phyloP scores from a whole-genome alignment of 2,797 vertebrate species.

The Alauda arvensis region DNA sequence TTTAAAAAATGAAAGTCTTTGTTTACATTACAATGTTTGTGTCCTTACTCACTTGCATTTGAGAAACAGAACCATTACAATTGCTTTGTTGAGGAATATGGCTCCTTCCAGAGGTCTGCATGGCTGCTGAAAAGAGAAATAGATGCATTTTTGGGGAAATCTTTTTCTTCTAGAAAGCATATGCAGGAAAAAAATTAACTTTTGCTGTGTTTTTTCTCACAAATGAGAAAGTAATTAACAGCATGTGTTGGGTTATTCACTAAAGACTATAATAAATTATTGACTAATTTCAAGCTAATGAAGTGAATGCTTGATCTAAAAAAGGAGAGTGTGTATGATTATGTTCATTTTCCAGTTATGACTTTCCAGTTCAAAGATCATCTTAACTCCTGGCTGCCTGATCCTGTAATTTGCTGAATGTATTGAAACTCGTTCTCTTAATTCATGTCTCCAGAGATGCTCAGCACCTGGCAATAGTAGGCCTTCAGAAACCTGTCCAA shows the following conservation, averaged over 20 bases:
- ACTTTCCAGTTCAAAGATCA: constrained; percentile 8
- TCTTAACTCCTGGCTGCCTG: background rate
- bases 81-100: background rate
- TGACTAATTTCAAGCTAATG: constrained; percentile 30
- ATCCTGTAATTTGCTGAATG: background rate
- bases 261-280: background rate
- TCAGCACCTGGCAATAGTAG: background rate
- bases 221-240: constrained; percentile 44
- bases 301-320: constrained; percentile 8
- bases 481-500: background rate
- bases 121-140: background rate
- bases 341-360: background rate
- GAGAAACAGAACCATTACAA: background rate
- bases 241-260: constrained; percentile 14
- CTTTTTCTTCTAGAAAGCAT: constrained; percentile 8
- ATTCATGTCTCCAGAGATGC: background rate
- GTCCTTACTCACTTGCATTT: background rate
- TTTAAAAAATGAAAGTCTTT: background rate
- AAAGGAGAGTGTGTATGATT: background rate
- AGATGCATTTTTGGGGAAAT: background rate
- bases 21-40: background rate
- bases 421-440: background rate
- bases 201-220: background rate
- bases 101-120: background rate
- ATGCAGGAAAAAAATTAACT: background rate